Percentiles rank a stretch among this genome's conserved stretches.
Conservation (phyloP, 2,113 vertebrate genomes). For the Embiotoca jacksoni region DNA sequence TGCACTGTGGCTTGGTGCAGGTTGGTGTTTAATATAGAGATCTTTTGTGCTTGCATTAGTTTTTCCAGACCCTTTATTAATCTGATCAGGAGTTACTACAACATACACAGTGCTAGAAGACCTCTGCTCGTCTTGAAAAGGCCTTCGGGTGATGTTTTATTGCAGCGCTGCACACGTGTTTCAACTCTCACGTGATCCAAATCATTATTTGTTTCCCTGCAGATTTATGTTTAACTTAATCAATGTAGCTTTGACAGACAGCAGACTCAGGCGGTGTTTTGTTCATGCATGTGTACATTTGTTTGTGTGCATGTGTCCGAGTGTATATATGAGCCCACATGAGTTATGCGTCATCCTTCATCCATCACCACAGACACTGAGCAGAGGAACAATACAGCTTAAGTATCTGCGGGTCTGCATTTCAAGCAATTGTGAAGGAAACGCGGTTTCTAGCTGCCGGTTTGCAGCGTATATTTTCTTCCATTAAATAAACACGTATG, state of each 20-base stretch:
- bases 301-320: slow-evolving; percentile 59
- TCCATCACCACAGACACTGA: slow-evolving; percentile 44
- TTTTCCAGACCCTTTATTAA: not conserved
- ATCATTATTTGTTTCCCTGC: slow-evolving; percentile 8
- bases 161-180: not conserved
- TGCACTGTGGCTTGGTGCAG: too few relatives aligned
- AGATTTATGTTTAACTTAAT: slow-evolving; percentile 29
- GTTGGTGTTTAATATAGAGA: too few relatives aligned
- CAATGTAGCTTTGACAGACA: slow-evolving; percentile 28
- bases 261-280: slow-evolving; percentile 22
- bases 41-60: not conserved
- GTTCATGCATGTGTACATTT: slow-evolving; percentile 21
- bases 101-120: not conserved
- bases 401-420: slow-evolving; percentile 30
- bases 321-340: slow-evolving; percentile 25
- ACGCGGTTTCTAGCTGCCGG: slow-evolving; percentile 23
- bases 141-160: not conserved
- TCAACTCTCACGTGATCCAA: not conserved
- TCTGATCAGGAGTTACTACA: not conserved
- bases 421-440: slow-evolving; percentile 36
- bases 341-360: slow-evolving; percentile 50
- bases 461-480: slow-evolving; percentile 49
- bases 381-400: slow-evolving; percentile 23
- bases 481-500: slow-evolving; percentile 51
- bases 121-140: slow-evolving; percentile 5